A percentile compares a stretch with the other conserved stretches of the same genome.
Conservation (phyloP, 2,888 invertebrate species). For the Brachypalpus laphriformis region DNA sequence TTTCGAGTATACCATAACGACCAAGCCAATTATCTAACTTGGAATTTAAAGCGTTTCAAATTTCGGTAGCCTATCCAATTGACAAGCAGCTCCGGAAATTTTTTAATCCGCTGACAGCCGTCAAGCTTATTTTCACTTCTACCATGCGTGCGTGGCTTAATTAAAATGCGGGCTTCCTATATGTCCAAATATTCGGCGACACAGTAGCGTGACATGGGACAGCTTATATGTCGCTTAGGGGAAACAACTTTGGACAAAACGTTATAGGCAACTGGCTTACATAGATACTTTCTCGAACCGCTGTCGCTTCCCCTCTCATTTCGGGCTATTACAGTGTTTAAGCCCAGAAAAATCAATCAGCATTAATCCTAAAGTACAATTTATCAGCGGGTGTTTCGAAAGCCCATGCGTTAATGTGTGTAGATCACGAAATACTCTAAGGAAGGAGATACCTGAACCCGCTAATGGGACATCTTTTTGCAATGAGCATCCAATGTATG, state of each 20-base stretch:
- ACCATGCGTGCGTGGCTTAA: not conserved
- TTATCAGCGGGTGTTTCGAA: constrained; percentile 12
- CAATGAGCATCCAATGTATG: not conserved
- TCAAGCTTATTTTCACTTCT: not conserved
- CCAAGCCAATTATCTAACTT: constrained; percentile 1
- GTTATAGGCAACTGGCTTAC: constrained; percentile 5
- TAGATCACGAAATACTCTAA: constrained; percentile 4
- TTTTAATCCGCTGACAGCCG: constrained; percentile 34
- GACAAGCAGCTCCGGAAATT: constrained; percentile 4
- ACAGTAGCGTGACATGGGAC: constrained; percentile 26
- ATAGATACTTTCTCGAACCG: not conserved
- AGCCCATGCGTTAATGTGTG: constrained; percentile 24
- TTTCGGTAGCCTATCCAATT: constrained; percentile 7
- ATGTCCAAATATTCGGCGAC: not conserved
- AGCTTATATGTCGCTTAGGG: not conserved
- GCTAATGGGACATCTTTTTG: constrained; percentile 30
- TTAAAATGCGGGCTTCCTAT: not conserved
- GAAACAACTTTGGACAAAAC: not conserved
- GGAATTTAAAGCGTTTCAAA: not conserved
- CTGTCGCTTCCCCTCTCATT: not conserved
- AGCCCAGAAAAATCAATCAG: constrained; percentile 41
- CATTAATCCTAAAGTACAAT: constrained; percentile 24
- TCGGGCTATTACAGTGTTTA: not conserved
- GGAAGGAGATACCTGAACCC: not conserved
- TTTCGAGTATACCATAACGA: constrained; percentile 8